Conservation (phyloP, 2,888 invertebrate genomes). For the Philereme transversata region DNA sequence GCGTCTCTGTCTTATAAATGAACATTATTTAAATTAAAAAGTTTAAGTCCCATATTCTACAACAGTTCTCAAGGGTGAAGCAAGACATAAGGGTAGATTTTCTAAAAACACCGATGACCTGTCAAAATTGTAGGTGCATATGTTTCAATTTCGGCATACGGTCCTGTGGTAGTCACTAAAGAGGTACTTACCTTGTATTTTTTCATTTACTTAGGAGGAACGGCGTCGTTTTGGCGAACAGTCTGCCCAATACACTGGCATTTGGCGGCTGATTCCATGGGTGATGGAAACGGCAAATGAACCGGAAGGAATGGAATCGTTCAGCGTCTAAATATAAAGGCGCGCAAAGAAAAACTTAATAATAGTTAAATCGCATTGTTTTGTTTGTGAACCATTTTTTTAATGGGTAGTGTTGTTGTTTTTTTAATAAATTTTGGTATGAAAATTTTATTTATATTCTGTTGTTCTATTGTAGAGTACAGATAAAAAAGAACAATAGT, state of each 20-base stretch:
- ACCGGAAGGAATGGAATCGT: conserved; percentile 50
- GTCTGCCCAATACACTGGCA: conserved; percentile 67
- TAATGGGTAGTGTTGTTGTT: conserved; percentile 4
- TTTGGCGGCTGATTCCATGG: conserved; percentile 71
- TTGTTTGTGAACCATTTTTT: background rate
- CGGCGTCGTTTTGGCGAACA: conserved; percentile 61
- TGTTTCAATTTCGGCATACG: too few species aligned
- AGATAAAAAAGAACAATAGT: background rate
- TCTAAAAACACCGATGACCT: too few species aligned
- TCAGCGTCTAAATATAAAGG: conserved; percentile 43
- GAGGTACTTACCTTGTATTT: background rate
- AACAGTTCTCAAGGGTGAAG: too few species aligned
- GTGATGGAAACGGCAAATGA: conserved; percentile 59
- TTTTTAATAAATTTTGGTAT: background rate
- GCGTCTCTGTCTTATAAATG: too few species aligned
- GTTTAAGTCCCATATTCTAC: too few species aligned
- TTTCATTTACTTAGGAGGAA: conserved; percentile 56
- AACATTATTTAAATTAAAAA: too few species aligned
- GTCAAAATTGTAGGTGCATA: too few species aligned
- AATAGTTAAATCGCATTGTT: background rate
- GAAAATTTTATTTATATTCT: background rate
- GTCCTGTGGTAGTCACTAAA: too few species aligned
- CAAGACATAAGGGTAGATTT: too few species aligned
- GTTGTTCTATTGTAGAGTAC: background rate
- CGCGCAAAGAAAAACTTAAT: background rate